These are phyloP conservation scores for Todiramphus saurophagus DNA, from an alignment of 2,113 vertebrate species.

Conservation along the genomic window DNA sequence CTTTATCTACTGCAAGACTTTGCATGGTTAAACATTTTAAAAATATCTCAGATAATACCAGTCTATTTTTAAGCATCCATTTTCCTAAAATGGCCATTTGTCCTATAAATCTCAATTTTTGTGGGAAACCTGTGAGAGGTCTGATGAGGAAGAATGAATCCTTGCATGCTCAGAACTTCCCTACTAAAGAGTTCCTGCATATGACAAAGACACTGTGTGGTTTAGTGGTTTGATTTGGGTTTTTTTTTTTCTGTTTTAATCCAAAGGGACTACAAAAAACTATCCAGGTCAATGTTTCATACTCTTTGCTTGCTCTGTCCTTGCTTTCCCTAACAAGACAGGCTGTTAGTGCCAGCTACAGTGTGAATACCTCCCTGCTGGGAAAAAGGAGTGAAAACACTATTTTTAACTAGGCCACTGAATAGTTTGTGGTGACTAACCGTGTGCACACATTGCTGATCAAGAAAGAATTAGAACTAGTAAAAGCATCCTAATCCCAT, in stretches of 20 bases:
- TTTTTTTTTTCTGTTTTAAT: neutral
- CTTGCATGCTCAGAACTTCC: neutral
- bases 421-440: neutral
- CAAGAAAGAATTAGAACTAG: constrained; percentile 30
- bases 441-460: neutral
- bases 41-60: neutral
- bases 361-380: constrained; percentile 4
- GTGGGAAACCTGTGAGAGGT: neutral
- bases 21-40: neutral
- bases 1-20: neutral
- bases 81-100: neutral
- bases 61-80: neutral
- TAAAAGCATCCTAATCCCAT: neutral
- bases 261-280: neutral
- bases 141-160: neutral
- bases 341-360: neutral
- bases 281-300: neutral
- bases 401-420: neutral
- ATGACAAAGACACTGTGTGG: accelerated
- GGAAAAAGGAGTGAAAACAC: neutral
- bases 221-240: neutral
- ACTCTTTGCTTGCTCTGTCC: neutral
- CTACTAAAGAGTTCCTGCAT: accelerated
- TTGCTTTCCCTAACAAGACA: neutral
- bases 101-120: neutral